phyloP scores from a whole-genome alignment of 2,113 vertebrate species.

The zebrafish (Danio rerio) region GRCz12tu NC_133200.1:33616001-33616500 shows the following conservation, averaged over 20 bases:
- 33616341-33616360: conserved; percentile 60
- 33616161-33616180: conserved; percentile 49
- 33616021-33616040: not conserved
- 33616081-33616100: not conserved
- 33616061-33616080: not conserved
- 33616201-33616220: conserved; percentile 47
- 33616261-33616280: conserved; percentile 69
- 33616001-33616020: not conserved
- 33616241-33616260: conserved; percentile 63
- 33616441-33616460: conserved; percentile 62
- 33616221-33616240: conserved; percentile 68
- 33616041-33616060: not conserved
- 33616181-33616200: conserved; percentile 51
- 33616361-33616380: conserved; percentile 50
- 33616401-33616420: conserved; percentile 61
- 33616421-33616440: conserved; percentile 63
- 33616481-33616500: conserved; percentile 46
- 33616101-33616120: conserved; percentile 11
- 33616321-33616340: conserved; percentile 64
- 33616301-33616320: conserved; percentile 52
- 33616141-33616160: conserved; percentile 49
- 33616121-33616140: not conserved
- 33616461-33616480: conserved; percentile 53
- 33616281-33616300: conserved; percentile 64
- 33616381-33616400: conserved; percentile 58